Evolutionary conservation across 2,888 invertebrate genomes (phyloP).

Genomic region (Drosophila phalerata): DNA sequence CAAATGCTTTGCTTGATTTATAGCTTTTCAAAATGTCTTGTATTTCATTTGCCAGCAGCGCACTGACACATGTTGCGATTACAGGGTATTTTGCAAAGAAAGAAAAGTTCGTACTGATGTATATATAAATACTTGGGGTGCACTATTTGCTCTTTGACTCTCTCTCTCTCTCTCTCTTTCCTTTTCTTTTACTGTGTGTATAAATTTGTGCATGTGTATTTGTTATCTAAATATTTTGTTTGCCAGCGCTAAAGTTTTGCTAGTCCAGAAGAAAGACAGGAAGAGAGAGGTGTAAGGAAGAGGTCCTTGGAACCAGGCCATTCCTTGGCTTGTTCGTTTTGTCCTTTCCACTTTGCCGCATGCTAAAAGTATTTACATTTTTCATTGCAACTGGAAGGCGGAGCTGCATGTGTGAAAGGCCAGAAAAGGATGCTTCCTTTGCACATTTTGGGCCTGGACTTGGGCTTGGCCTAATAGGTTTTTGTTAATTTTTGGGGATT

Average conservation of each 20-base stretch:
- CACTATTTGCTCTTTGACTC: not conserved
- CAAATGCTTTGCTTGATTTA: constrained; percentile 48
- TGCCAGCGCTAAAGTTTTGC: constrained; percentile 73
- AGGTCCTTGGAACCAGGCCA: constrained; percentile 28
- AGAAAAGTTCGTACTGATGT: constrained; percentile 42
- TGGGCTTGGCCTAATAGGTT: constrained; percentile 72
- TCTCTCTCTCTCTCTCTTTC: not conserved
- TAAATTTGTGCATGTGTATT: constrained; percentile 43
- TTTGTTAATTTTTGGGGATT: constrained; percentile 75
- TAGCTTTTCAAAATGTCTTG: constrained; percentile 23
- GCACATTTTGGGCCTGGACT: constrained; percentile 37
- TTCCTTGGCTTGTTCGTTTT: constrained; percentile 29
- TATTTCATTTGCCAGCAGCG: constrained; percentile 16
- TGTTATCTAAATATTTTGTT: constrained; percentile 76
- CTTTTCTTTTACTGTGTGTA: constrained; percentile 11
- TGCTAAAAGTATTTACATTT: constrained; percentile 80
- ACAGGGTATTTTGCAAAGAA: constrained; percentile 47
- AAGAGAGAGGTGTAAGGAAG: not conserved
- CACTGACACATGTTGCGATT: constrained; percentile 34
- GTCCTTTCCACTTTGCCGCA: constrained; percentile 56
- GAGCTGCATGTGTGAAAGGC: not conserved
- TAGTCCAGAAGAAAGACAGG: constrained; percentile 36
- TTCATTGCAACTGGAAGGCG: constrained; percentile 56
- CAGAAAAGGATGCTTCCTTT: constrained; percentile 12
- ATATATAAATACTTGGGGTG: constrained; percentile 8